Evolutionary conservation across 2,888 invertebrate species (phyloP), one percentile per base, ranked within the genome.

Genomic region (Sipha maydis): DNA sequence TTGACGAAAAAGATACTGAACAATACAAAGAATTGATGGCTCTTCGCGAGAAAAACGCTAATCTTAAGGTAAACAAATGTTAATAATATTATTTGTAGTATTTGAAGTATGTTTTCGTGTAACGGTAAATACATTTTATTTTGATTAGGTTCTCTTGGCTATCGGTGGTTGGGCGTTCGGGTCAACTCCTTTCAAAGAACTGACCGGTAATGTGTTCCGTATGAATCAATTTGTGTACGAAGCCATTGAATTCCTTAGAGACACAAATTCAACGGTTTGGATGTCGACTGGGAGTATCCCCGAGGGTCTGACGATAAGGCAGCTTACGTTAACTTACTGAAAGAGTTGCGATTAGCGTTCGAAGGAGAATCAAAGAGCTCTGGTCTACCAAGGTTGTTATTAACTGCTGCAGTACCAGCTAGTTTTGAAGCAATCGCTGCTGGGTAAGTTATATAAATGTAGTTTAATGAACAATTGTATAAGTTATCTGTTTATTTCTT

Each of bases 151-250:
- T 89, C 93, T 97, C 0, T 92, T 97, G 28, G 97, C 97, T 1
- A 97, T 98, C 90, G 98, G 98, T 89, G 98, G 98, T 34, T 98
- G 98, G 98, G 97, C 97, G 0, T 98, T 98, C 91, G 98, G 98
- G 21, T 98, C 98, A 1, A 97, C 97, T 0, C 97, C 97, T 5
- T 97, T 97, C 94, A 97, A 97, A 93, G 97, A 97, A 92, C 93
- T 98, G 75, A 97, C 97, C 0, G 95, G 96, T 89, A 98, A 97
- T 91, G 96, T 96, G 8, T 97, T 96, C 94, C 94, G 97, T 78
- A 97, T 97, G 97, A 97, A 97, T 92, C 97, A 97, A 91, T 98
- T 98, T 91, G 97, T 98, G 7, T 98, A 98, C 91, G 97, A 97
- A 92, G 97, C 97, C 31, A 97, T 98, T 89, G 97, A 98, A 90